Evolutionary conservation across 1,140 invertebrate species (phyloP).

Genomic region (Penaeus vannamei): DNA sequence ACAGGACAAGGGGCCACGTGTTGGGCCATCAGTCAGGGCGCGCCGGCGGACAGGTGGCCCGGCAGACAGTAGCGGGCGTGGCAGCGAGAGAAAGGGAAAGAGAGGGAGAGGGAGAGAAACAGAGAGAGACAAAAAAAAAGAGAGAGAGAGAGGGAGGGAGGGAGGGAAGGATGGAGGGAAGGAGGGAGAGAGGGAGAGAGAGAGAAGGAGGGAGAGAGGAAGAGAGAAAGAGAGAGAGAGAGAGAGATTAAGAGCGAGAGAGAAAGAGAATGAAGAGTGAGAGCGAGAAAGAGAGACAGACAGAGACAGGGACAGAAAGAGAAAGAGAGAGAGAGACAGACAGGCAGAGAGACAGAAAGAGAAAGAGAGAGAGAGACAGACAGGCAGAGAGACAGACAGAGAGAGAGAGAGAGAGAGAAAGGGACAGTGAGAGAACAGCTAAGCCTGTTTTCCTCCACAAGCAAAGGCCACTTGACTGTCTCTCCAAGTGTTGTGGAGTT

Average conservation of each 20-base stretch:
- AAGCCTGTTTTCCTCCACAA: no score
- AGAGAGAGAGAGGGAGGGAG: background rate
- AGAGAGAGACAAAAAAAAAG: background rate
- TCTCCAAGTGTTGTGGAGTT: no score
- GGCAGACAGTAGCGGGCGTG: no score
- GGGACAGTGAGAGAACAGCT: no score
- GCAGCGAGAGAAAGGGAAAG: background rate
- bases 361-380: constrained; percentile 20
- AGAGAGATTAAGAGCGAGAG: background rate
- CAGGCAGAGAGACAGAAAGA: background rate
- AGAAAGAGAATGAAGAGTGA: background rate
- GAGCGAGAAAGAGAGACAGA: background rate
- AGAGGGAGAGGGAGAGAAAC: background rate
- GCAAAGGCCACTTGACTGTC: no score
- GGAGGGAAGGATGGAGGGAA: background rate
- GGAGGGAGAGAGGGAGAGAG: background rate
- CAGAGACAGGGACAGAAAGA: background rate
- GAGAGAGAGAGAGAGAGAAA: no score
- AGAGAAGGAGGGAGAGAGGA: background rate
- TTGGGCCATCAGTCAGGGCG: no score
- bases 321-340: background rate
- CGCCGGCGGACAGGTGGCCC: no score
- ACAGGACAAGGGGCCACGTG: no score
- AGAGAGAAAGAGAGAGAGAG: background rate
- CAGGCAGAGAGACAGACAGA: background rate